phyloP scores from a whole-genome alignment of 2,113 vertebrate species.

The Phrynocephalus versicolor region DNA sequence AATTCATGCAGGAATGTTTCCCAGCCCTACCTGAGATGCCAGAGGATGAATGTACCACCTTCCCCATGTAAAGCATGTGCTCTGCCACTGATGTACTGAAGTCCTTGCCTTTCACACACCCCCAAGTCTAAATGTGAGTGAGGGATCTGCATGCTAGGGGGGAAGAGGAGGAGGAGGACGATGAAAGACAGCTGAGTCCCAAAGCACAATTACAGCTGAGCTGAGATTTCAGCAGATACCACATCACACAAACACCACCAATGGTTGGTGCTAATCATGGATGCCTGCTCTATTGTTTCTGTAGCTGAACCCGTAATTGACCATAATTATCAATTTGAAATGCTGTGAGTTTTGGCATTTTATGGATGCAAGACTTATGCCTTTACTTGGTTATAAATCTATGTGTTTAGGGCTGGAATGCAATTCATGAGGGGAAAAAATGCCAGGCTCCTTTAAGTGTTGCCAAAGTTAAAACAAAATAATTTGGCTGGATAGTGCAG shows the following conservation, averaged over 20 bases:
- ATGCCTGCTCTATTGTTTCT: not conserved
- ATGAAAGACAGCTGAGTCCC: not conserved
- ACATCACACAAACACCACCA: not conserved
- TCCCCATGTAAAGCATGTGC: not conserved
- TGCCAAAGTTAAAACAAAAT: not conserved
- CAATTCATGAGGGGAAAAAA: not conserved
- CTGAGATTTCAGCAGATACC: not conserved
- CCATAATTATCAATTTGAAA: not conserved
- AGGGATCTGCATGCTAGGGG: not conserved
- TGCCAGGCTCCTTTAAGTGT: not conserved
- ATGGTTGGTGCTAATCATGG: not conserved
- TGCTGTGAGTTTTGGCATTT: not conserved
- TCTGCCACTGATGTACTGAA: not conserved
- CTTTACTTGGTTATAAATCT: not conserved
- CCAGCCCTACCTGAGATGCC: not conserved
- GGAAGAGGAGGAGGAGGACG: no score
- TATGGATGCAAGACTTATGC: no score
- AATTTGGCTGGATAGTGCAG: not conserved
- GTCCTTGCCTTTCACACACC: not conserved
- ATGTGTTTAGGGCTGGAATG: not conserved
- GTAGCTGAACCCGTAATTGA: not conserved
- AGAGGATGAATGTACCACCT: not conserved
- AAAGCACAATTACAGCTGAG: not conserved
- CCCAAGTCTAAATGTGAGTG: not conserved
- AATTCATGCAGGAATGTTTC: not conserved